Base-by-base conservation (phyloP, 2,797 vertebrate genomes). In the Carapus acus region DNA sequence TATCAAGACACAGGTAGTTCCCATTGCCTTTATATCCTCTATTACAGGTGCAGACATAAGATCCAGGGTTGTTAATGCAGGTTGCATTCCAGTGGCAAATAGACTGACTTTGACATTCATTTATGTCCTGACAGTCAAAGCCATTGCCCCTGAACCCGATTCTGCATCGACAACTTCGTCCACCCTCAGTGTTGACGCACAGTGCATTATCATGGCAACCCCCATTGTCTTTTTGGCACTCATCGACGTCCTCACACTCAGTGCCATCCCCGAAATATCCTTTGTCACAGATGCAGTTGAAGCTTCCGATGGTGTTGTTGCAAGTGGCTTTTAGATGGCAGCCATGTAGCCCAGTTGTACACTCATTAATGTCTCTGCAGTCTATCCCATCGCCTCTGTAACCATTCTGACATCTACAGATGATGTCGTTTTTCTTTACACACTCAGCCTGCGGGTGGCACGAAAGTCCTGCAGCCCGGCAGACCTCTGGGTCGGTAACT, bases 81-180 rank as follows among this genome's bases (percentile, higher is more conserved):
- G 87, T 88, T 31, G 91, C 91, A 3, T 90, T 88, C 90, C 91
- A 92, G 46, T 92, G 91, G 69, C 91, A 92, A 49, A 73, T 82
- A 15, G 54, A 46, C 4, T 29, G 36, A 8, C 2, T 66, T 1
- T 39, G 3, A 16, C 91, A 92, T 70, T 92, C 90, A 2, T 92
- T 67, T 15, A 74, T 22, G 59, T 92, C 91, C 0, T 23, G 16
- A 33, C 91, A 92, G 21, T 72, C 53, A 34, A 86, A 79, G 14
- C 88, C 90, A 9, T 87, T 66, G 9, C 91, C 91, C 0, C 0
- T 59, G 43, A 89, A 91, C n/a, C 91, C 91, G 0, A 1, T 13
- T 62, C 46, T 77, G 59, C 91, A 92, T n/a, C 20, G 36, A 53
- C 91, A 92, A 3, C 14, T 55, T 36, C 83, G 72, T 3, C 85